These are phyloP conservation scores for Drosophila pegasa DNA, from an alignment of 2,888 invertebrate genomes.

Conservation along the genomic window DNA sequence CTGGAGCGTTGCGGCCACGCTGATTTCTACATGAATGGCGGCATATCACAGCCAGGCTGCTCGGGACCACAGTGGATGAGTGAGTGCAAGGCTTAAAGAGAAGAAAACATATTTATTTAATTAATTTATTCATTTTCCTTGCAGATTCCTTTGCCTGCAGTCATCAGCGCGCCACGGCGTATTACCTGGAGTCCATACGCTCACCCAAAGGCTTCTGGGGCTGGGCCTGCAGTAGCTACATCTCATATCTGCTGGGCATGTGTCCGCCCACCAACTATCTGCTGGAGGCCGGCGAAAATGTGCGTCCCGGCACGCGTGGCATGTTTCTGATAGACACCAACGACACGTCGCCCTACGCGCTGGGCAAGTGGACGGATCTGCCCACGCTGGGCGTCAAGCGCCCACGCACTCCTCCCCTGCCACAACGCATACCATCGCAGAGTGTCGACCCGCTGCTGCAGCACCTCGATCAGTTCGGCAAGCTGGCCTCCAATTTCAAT, in stretches of 20 bases:
- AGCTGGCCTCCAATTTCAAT: slow-evolving; percentile 82
- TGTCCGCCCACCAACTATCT: slow-evolving; percentile 86
- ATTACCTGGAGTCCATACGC: slow-evolving; percentile 88
- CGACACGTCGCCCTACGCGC: slow-evolving; percentile 86
- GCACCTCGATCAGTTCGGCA: slow-evolving; percentile 84
- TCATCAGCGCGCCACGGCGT: slow-evolving; percentile 88
- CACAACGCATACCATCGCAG: slow-evolving; percentile 43
- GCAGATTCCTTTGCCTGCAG: slow-evolving; percentile 88
- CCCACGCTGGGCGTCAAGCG: slow-evolving; percentile 74
- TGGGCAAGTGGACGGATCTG: slow-evolving; percentile 86
- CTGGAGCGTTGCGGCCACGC: slow-evolving; percentile 88
- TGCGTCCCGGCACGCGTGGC: slow-evolving; percentile 84
- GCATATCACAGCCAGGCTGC: slow-evolving; percentile 89
- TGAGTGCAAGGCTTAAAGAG: not conserved
- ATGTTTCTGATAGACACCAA: slow-evolving; percentile 87
- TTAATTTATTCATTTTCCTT: not conserved
- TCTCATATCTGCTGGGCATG: slow-evolving; percentile 86
- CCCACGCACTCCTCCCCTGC: slow-evolving; percentile 32
- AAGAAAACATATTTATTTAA: not conserved
- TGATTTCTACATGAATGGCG: slow-evolving; percentile 91
- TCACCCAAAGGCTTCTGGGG: slow-evolving; percentile 88
- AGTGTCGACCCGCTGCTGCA: slow-evolving; percentile 76
- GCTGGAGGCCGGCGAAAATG: slow-evolving; percentile 86
- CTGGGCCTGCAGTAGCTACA: slow-evolving; percentile 87
- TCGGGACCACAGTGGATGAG: slow-evolving; percentile 83